These are phyloP conservation scores for Melanotaenia parkinsoni DNA, from an alignment of 2,797 vertebrate species.

Conservation along the genomic window DNA sequence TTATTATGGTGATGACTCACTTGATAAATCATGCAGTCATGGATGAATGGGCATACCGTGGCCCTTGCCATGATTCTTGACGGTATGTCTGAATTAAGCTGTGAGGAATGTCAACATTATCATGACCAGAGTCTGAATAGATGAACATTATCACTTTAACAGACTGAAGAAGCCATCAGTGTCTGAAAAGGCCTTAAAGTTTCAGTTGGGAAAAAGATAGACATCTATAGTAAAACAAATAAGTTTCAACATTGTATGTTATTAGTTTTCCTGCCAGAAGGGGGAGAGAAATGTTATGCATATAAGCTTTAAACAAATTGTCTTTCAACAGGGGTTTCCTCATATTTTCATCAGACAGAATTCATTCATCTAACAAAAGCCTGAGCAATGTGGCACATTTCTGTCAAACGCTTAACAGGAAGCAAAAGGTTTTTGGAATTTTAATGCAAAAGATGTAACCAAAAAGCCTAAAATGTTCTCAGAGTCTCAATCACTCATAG, in stretches of 20 bases:
- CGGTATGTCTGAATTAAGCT: not conserved
- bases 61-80: not conserved
- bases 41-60: no score
- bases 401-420: not conserved
- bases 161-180: not conserved
- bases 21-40: no score
- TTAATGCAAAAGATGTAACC: not conserved
- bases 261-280: not conserved
- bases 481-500: conserved; percentile 3
- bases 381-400: not conserved
- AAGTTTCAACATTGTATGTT: not conserved
- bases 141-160: not conserved
- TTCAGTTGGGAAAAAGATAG: not conserved
- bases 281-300: not conserved
- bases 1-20: no score
- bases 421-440: not conserved
- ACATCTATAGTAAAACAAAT: not conserved
- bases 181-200: no score
- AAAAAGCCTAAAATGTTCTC: conserved; percentile 13
- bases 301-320: not conserved
- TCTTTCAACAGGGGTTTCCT: not conserved
- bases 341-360: not conserved
- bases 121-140: not conserved
- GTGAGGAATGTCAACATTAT: not conserved
- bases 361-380: not conserved